Percentiles rank a stretch among this genome's conserved stretches.
Evolutionary conservation across 2,113 vertebrate genomes (phyloP).

Genomic region (Tapirus terrestris): DNA sequence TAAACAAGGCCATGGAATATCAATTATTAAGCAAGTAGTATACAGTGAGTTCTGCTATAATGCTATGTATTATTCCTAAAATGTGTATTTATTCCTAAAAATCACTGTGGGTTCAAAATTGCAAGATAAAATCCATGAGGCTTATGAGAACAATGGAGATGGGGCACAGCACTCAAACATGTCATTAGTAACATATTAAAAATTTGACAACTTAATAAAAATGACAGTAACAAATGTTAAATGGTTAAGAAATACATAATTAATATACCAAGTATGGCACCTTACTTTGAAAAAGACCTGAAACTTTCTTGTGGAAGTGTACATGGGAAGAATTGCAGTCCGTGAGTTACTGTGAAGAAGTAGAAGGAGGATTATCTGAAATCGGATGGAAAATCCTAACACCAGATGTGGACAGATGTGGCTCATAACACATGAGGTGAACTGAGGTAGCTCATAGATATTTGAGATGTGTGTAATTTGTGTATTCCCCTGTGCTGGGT

Average conservation of each 20-base stretch:
- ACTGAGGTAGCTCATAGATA: too few species aligned
- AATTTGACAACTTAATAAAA: not conserved
- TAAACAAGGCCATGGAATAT: not conserved
- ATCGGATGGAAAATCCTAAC: not conserved
- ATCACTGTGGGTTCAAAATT: not conserved
- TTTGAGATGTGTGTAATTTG: not conserved
- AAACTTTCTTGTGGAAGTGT: not conserved
- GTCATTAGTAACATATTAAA: not conserved
- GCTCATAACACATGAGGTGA: not conserved
- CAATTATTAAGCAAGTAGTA: not conserved
- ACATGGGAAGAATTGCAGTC: not conserved
- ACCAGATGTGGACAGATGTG: not conserved
- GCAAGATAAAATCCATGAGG: not conserved
- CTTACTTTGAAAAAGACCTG: not conserved
- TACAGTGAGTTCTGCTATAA: not conserved
- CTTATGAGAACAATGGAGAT: not conserved
- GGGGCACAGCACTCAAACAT: not conserved
- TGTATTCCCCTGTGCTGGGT: not conserved
- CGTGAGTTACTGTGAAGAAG: not conserved
- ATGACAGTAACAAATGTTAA: not conserved
- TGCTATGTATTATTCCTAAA: not conserved
- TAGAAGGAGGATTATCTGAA: not conserved
- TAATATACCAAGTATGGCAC: not conserved
- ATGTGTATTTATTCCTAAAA: not conserved
- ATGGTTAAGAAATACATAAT: not conserved